Percentiles rank a stretch among this genome's conserved stretches.
Evolutionary conservation across 2,888 invertebrate genomes (phyloP).

Genomic region (Carcina quercana): DNA sequence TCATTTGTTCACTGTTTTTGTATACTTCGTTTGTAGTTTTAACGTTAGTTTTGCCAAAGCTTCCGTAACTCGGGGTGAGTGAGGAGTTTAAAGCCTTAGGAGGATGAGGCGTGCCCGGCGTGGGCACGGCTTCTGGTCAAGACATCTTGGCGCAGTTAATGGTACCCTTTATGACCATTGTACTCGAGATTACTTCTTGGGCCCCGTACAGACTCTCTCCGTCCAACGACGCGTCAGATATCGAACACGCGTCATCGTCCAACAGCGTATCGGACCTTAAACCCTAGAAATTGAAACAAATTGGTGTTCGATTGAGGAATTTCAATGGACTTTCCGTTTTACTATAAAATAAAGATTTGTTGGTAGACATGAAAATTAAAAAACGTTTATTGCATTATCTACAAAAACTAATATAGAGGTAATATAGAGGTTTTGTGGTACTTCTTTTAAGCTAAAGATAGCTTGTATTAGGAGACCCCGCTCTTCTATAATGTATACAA

Average conservation of each 20-base stretch:
- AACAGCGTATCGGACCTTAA: slow-evolving; percentile 53
- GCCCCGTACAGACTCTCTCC: slow-evolving; percentile 49
- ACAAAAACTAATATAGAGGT: too few species aligned
- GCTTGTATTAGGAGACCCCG: too few species aligned
- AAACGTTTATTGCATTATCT: too few species aligned
- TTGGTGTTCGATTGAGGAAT: too few species aligned
- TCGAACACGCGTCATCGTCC: slow-evolving; percentile 49
- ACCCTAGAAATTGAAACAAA: slow-evolving; percentile 37
- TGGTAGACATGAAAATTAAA: too few species aligned
- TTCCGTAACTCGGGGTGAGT: slow-evolving; percentile 46
- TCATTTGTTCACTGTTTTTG: slow-evolving; percentile 21
- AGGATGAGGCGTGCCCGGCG: slow-evolving; percentile 42
- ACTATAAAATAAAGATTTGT: too few species aligned
- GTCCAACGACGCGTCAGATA: slow-evolving; percentile 47
- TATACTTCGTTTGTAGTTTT: slow-evolving; percentile 27
- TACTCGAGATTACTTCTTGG: slow-evolving; percentile 44
- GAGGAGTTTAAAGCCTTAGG: slow-evolving; percentile 30
- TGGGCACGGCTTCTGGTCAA: slow-evolving; percentile 70
- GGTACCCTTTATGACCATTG: slow-evolving; percentile 53
- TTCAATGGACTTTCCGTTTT: too few species aligned
- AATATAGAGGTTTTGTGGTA: too few species aligned
- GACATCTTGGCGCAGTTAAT: slow-evolving; percentile 43
- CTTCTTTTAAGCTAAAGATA: too few species aligned
- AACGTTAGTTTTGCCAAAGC: slow-evolving; percentile 49
- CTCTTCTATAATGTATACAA: too few species aligned